phyloP scores from a whole-genome alignment of 1,140 invertebrate genomes.

The Dysdera silvatica region DNA sequence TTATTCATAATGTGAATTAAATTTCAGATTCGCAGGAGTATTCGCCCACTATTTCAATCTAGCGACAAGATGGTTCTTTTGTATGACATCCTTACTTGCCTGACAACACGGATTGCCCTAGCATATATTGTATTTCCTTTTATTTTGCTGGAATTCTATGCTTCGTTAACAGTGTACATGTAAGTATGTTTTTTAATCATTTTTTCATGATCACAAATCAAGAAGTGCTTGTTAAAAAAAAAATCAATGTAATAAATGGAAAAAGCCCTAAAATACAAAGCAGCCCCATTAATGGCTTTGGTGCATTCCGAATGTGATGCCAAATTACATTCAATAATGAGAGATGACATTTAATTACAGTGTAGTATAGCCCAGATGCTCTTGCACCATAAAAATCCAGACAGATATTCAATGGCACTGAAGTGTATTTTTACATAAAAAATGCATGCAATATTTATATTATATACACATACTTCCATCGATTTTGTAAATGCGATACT shows the following conservation, averaged over 20 bases:
- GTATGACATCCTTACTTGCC: slow-evolving; percentile 69
- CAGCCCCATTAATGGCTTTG: not conserved
- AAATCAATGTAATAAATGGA: not conserved
- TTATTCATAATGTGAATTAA: too few relatives aligned
- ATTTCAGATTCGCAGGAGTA: slow-evolving; percentile 57
- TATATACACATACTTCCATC: too few relatives aligned
- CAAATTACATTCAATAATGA: too few relatives aligned
- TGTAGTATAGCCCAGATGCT: too few relatives aligned
- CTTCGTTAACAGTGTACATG: slow-evolving; percentile 57
- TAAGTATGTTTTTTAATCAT: slow-evolving; percentile 48
- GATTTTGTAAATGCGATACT: too few relatives aligned
- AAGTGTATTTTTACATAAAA: too few relatives aligned
- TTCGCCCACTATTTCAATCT: slow-evolving; percentile 66
- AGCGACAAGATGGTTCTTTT: slow-evolving; percentile 55
- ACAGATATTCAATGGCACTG: too few relatives aligned
- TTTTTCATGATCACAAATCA: not conserved
- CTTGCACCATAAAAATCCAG: too few relatives aligned
- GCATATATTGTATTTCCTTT: slow-evolving; percentile 82
- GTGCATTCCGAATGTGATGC: too few relatives aligned
- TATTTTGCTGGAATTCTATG: slow-evolving; percentile 71
- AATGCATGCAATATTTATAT: too few relatives aligned
- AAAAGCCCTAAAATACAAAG: not conserved
- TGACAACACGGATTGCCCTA: slow-evolving; percentile 69
- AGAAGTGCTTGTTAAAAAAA: not conserved
- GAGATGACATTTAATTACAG: too few relatives aligned